Evolutionary conservation across 2,113 vertebrate species (phyloP).

Genomic region (Eudyptes chrysolophus): DNA sequence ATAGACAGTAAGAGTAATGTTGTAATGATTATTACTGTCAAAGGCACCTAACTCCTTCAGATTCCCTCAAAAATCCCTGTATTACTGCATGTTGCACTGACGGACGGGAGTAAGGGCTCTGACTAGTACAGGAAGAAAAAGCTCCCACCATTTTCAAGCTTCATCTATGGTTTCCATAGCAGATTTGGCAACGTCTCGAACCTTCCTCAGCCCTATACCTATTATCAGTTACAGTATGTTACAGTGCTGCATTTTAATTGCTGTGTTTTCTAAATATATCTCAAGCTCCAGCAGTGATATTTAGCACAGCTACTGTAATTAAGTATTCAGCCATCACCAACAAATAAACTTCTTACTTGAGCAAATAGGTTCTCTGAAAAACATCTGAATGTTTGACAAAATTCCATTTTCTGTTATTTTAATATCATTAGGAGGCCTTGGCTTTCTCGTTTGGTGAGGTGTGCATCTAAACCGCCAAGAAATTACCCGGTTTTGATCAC

Average conservation of each 20-base stretch:
- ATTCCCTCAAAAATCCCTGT: not conserved
- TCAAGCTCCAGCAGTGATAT: conserved; percentile 65
- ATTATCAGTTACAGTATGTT: conserved; percentile 50
- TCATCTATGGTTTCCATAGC: conserved; percentile 32
- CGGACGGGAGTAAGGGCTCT: rapidly evolving
- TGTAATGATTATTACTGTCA: not conserved
- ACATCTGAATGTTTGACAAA: conserved; percentile 57
- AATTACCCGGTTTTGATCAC: conserved; percentile 43
- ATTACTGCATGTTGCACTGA: not conserved
- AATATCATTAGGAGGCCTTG: conserved; percentile 38
- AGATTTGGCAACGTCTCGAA: conserved; percentile 32
- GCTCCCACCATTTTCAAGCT: not conserved
- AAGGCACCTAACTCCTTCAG: not conserved
- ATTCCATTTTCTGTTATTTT: conserved; percentile 52
- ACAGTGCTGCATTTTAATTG: conserved; percentile 71
- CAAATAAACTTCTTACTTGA: conserved; percentile 57
- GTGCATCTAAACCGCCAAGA: conserved; percentile 45
- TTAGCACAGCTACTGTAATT: conserved; percentile 71
- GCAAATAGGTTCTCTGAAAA: conserved; percentile 37
- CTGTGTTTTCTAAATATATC: conserved; percentile 72
- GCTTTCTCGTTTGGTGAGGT: conserved; percentile 42
- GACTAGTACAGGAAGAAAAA: not conserved
- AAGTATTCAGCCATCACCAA: conserved; percentile 53
- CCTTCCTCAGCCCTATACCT: conserved; percentile 33
- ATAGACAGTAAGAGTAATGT: not conserved